These are phyloP conservation scores for Coenonympha glycerion DNA, from an alignment of 2,888 invertebrate species.

Conservation along the genomic window DNA sequence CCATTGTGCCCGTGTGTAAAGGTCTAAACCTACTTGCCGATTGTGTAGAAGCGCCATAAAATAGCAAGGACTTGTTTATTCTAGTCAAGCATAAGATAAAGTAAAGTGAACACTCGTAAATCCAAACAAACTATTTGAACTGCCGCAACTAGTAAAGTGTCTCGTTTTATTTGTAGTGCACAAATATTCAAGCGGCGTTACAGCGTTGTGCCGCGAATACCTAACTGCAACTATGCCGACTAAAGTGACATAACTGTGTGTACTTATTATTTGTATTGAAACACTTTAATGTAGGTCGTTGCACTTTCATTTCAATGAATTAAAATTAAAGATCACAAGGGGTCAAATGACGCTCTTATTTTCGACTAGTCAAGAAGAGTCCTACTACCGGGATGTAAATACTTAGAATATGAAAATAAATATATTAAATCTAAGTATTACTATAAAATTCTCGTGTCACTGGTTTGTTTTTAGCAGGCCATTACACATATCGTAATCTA, in stretches of 20 bases:
- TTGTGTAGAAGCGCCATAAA: neutral
- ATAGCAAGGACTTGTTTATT: neutral
- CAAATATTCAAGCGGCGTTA: conserved; percentile 10
- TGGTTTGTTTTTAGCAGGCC: too few species aligned
- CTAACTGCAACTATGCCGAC: neutral
- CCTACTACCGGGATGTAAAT: too few species aligned
- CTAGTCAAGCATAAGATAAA: neutral
- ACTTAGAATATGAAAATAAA: too few species aligned
- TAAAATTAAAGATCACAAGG: too few species aligned
- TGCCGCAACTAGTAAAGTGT: conserved; percentile 10
- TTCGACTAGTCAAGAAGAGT: too few species aligned
- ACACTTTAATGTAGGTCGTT: too few species aligned
- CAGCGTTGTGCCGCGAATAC: neutral
- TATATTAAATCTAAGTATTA: too few species aligned
- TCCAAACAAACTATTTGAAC: conserved; percentile 10
- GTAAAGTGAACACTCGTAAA: neutral
- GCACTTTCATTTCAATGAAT: too few species aligned
- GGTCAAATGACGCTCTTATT: too few species aligned
- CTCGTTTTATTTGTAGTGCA: conserved; percentile 16
- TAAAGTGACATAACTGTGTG: neutral
- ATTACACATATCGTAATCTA: too few species aligned
- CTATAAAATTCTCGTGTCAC: too few species aligned
- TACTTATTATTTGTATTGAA: neutral
- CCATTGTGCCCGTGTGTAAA: too few species aligned
- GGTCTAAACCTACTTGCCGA: neutral